phyloP scores from a whole-genome alignment of 2,888 invertebrate species.

The Cataglyphis cursor region DNA sequence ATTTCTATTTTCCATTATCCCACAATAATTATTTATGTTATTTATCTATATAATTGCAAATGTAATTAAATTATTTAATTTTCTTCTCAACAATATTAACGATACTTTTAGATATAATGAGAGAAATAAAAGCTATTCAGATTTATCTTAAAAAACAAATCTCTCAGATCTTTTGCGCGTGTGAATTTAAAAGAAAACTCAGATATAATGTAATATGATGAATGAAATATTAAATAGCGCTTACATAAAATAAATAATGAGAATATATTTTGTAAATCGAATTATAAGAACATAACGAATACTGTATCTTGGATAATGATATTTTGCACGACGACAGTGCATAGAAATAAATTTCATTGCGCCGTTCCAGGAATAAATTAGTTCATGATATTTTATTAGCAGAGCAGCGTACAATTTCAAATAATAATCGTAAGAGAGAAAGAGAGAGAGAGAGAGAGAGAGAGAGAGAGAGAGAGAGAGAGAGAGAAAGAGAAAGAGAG shows the following conservation, averaged over 20 bases:
- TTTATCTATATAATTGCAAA: neutral
- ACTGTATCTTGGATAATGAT: neutral
- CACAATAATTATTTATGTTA: slow-evolving; percentile 13
- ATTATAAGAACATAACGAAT: neutral
- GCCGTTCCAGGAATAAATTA: slow-evolving; percentile 29
- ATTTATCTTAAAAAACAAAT: slow-evolving; percentile 7
- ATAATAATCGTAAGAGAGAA: slow-evolving; percentile 24
- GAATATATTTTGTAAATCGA: neutral
- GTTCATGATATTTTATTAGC: slow-evolving; percentile 40
- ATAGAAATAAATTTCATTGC: slow-evolving; percentile 18
- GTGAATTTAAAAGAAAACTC: neutral
- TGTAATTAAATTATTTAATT: neutral
- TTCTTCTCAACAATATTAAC: neutral
- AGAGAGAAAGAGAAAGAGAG: no score
- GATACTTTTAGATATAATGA: neutral
- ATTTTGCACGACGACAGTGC: neutral
- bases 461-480: neutral
- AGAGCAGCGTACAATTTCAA: slow-evolving; percentile 39
- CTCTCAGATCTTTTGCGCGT: no score
- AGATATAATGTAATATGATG: neutral
- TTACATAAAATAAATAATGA: neutral
- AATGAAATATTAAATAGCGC: neutral
- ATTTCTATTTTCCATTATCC: neutral
- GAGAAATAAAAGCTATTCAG: neutral
- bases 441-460: no score